These are phyloP conservation scores for Parnassius apollo DNA, from an alignment of 2,888 invertebrate genomes.

Conservation along the genomic window DNA sequence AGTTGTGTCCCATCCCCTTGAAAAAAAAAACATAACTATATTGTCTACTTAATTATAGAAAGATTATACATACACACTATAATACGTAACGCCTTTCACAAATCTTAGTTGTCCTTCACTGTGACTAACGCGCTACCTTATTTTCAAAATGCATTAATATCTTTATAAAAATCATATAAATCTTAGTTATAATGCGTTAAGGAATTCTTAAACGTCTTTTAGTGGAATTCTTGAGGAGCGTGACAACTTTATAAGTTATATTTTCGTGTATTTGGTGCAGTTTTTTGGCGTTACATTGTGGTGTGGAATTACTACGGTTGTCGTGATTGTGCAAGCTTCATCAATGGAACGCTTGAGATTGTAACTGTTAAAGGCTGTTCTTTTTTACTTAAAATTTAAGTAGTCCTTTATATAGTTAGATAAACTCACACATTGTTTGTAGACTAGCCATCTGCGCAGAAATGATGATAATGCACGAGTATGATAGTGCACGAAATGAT, in stretches of 20 bases:
- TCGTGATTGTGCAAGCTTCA: constrained; percentile 46
- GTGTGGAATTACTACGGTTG: constrained; percentile 69
- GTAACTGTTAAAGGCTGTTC: constrained; percentile 42
- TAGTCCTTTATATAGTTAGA: too few relatives aligned
- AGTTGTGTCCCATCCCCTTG: too few relatives aligned
- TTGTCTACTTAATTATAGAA: constrained; percentile 27
- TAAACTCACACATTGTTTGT: too few relatives aligned
- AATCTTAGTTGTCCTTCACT: constrained; percentile 26
- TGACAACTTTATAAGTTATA: constrained; percentile 61
- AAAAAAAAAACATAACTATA: too few relatives aligned
- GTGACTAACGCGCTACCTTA: constrained; percentile 8
- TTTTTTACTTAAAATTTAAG: constrained; percentile 10
- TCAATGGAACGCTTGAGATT: constrained; percentile 45
- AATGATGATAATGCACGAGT: too few relatives aligned
- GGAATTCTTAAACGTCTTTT: constrained; percentile 46
- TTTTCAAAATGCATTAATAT: constrained; percentile 42
- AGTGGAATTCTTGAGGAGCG: constrained; percentile 47
- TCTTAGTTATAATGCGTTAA: constrained; percentile 49
- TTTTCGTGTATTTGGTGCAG: constrained; percentile 38
- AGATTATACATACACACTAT: constrained; percentile 29
- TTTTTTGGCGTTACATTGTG: constrained; percentile 51
- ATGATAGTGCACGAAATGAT: too few relatives aligned
- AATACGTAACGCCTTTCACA: constrained; percentile 36
- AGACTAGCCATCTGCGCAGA: too few relatives aligned
- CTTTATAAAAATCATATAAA: constrained; percentile 70